Conservation (phyloP, 2,888 invertebrate species). For the Polydrusus cervinus region DNA sequence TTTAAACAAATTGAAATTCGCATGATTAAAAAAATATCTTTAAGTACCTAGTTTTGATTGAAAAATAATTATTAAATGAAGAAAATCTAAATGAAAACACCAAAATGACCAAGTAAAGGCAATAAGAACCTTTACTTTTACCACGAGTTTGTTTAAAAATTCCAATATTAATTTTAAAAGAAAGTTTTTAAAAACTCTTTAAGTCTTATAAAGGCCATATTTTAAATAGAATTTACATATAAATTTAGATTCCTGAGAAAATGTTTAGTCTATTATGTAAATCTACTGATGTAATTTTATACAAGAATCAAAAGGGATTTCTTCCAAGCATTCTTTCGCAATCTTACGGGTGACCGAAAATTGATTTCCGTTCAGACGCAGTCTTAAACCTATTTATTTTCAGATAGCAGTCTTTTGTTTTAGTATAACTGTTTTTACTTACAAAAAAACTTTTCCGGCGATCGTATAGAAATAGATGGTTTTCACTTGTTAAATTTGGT, state of each 20-base stretch:
- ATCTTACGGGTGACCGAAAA: conserved; percentile 40
- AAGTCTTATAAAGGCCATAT: background rate
- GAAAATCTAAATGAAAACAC: too few relatives aligned
- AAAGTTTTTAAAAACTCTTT: too few relatives aligned
- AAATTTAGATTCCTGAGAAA: background rate
- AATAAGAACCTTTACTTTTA: too few relatives aligned
- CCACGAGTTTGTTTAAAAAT: too few relatives aligned
- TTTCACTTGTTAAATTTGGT: too few relatives aligned
- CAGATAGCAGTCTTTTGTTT: conserved; percentile 44
- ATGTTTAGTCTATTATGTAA: conserved; percentile 36
- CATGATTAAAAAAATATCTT: too few relatives aligned
- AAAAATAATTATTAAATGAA: too few relatives aligned
- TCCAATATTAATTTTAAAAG: too few relatives aligned
- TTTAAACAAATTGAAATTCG: too few relatives aligned
- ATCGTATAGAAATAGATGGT: too few relatives aligned
- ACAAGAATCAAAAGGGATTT: conserved; percentile 32
- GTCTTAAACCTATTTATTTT: conserved; percentile 46
- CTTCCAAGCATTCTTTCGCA: conserved; percentile 42
- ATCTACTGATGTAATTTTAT: conserved; percentile 31
- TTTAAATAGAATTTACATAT: background rate
- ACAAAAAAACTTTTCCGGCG: background rate
- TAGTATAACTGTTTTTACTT: conserved; percentile 31
- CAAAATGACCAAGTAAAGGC: too few relatives aligned
- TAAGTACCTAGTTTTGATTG: too few relatives aligned
- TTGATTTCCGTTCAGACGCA: conserved; percentile 44